Evolutionary conservation across 2,113 vertebrate species (phyloP).

Genomic region (Nestor notabilis): DNA sequence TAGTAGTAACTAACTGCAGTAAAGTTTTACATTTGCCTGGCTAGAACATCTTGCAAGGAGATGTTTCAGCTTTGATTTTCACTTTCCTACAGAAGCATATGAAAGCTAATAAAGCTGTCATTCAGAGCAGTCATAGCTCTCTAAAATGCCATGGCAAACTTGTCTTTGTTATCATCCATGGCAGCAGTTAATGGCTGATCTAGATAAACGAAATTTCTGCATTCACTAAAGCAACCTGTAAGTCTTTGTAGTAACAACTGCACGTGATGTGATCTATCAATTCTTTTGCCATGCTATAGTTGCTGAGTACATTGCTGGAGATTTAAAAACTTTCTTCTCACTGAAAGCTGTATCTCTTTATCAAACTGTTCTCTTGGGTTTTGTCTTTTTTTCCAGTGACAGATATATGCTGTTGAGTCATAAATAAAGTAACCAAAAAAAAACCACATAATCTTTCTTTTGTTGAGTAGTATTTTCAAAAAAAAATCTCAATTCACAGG

Average conservation of each 20-base stretch:
- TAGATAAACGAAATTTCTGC: not conserved
- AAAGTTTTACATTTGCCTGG: not conserved
- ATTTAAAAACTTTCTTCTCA: not conserved
- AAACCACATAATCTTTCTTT: not conserved
- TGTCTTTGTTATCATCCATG: not conserved
- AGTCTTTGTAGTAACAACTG: not conserved
- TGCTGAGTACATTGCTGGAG: not conserved
- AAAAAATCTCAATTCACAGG: not conserved
- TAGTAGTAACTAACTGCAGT: not conserved
- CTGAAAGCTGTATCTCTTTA: not conserved
- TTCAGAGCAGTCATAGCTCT: not conserved
- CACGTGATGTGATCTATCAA: not conserved
- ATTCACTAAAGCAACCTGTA: not conserved
- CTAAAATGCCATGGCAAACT: not conserved
- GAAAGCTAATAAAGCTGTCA: not conserved
- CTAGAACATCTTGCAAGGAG: not conserved
- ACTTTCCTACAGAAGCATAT: not conserved
- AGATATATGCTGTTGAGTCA: not conserved
- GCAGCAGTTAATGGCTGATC: not conserved
- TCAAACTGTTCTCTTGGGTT: not conserved
- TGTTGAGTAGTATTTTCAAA: not conserved
- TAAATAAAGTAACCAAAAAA: not conserved
- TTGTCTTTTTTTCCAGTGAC: not conserved
- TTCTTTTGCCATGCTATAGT: not conserved
- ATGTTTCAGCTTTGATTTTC: not conserved